Base-by-base conservation (phyloP, 1,140 invertebrate species). In the Sycobia sp. region DNA sequence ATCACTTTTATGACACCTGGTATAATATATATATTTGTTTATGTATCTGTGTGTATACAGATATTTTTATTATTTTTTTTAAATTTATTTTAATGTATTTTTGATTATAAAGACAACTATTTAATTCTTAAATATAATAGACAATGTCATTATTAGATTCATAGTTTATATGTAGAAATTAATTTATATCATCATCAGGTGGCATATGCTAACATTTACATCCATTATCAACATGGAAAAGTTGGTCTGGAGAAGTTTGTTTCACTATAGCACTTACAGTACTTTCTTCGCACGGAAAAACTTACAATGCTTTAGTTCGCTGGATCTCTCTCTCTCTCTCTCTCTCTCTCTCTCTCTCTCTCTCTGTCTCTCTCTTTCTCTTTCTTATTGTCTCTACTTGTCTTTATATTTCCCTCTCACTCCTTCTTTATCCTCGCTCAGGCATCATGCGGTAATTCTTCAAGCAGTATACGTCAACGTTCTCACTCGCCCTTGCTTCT, bases 341-440 rank as follows among this genome's bases (percentile, higher is more conserved):
- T 5, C 4, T 5, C 23, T 36, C 36, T n/a, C 44, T 1, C n/a
- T n/a, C n/a, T n/a, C n/a, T n/a, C n/a, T n/a, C n/a, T 34, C 4
- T 5, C 4, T 7, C 8, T 4, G 13, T n/a, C 39, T 32, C 20
- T 2, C 11, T 54, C 4, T 46, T n/a, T 25, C 10, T 29, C 38
- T 14, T 13, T 5, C 4, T 5, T 16, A 25, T 25, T n/a, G 36
- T 1, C n/a, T n/a, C n/a, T n/a, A n/a, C 4, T 22, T 34, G 1
- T 5, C 4, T 7, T 8, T 4, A 16, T n/a, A 23, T 32, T 13
- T 2, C 11, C 39, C 4, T 46, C n/a, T 25, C 10, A 20, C 38
- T 14, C n/a, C 11, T 10, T 5, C 23, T 36, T 25, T n/a, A 34
- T 1, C 10, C 77, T 80, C 69, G 67, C 67, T 10, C n/a, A 14